Evolutionary conservation across 2,113 vertebrate species (phyloP), one percentile per base, ranked within the genome.

Genomic region (Mesembrinibis cayennensis): DNA sequence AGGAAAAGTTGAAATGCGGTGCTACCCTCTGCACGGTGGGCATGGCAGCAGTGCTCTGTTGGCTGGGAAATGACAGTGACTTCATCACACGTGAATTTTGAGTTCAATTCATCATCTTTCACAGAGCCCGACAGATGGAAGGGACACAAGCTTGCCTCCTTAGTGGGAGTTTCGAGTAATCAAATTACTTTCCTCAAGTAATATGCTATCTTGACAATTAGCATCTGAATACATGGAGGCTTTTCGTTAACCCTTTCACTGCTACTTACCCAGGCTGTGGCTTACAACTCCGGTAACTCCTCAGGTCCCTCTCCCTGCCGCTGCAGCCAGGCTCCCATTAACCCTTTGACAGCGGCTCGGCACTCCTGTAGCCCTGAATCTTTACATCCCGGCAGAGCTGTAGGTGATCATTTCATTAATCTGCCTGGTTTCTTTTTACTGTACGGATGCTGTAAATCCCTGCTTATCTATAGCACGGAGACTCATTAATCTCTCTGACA

Each of bases 1-100:
- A 80, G 89, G 55, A 96, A 97, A 97, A 98, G 98, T 98, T 98
- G 95, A 66, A 84, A 90, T 45, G 67, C 47, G 1, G 92, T 67
- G 79, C 93, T 74, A 52, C 82, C 77, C 93, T 83, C 53, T 2
- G 93, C 10, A 40, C 50, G 50, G 92, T 89, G 90, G 89, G 93
- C 91, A 95, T 23, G 81, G 77, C 89, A 85, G 95, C 89, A 70
- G 79, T 8, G 90, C 93, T 79, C 83, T 47, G 69, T 95, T 83
- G 94, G 11, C 73, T 49, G 93, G 83, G 94, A 36, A 92, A 52
- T 19, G 91, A 78, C 85, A 67, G 94, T 69, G 94, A 91, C 91
- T 95, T 92, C 84, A 87, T 82, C 90, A 86, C 89, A 77, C 55
- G 81, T 78, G 87, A 66, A 55, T 82, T 47, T 18, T 7, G 82